These are phyloP conservation scores for Nylanderia fulva DNA, from an alignment of 1,140 invertebrate genomes.

Conservation along the genomic window DNA sequence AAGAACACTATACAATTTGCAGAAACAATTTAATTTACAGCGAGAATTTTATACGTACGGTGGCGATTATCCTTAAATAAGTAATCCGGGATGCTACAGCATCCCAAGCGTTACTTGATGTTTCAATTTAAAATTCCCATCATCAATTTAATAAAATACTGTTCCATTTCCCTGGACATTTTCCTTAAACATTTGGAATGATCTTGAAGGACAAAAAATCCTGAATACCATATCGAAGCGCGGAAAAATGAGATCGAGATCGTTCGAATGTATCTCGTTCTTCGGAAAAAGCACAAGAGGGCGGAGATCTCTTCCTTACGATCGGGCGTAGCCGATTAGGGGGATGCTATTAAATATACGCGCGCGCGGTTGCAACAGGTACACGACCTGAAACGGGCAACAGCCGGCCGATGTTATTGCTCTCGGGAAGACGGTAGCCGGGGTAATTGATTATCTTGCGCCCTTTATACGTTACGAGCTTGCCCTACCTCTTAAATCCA, in stretches of 20 bases:
- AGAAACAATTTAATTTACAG: neutral
- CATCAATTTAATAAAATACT: neutral
- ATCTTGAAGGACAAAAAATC: neutral
- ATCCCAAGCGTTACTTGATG: neutral
- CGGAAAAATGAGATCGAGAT: conserved; percentile 37
- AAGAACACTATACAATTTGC: neutral
- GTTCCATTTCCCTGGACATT: neutral
- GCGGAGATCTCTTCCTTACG: conserved; percentile 38
- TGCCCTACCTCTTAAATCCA: conserved; percentile 74
- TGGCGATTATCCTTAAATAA: neutral
- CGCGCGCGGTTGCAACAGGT: conserved; percentile 69
- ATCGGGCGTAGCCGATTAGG: conserved; percentile 75
- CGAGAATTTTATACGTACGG: neutral
- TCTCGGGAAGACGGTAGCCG: conserved; percentile 78
- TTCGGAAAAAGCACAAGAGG: conserved; percentile 55
- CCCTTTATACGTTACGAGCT: conserved; percentile 74
- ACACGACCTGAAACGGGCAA: conserved; percentile 67
- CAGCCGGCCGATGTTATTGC: conserved; percentile 74
- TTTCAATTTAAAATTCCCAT: neutral
- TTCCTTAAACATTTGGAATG: neutral
- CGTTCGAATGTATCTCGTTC: conserved; percentile 9
- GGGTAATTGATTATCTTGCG: conserved; percentile 83
- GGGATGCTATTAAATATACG: conserved; percentile 74
- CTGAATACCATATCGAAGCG: neutral
- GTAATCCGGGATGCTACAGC: neutral